Evolutionary conservation across 2,113 vertebrate genomes (phyloP).

Genomic region (Agelaius phoeniceus): DNA sequence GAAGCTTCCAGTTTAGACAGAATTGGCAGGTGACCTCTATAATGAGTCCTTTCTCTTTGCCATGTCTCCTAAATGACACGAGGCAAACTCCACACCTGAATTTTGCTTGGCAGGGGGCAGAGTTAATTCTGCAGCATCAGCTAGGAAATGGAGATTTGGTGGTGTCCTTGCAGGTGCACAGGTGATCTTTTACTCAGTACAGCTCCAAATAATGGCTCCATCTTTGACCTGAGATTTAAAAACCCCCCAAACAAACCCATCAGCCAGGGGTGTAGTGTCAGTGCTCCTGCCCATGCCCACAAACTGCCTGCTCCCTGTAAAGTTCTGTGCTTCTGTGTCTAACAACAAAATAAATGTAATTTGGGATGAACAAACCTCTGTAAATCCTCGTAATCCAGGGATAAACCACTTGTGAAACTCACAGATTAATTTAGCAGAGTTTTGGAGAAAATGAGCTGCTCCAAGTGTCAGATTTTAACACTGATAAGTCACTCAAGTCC

Average conservation of each 20-base stretch:
- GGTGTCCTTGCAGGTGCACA: neutral
- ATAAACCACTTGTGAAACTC: neutral
- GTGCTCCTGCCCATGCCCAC: neutral
- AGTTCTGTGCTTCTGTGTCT: neutral
- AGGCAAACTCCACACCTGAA: neutral
- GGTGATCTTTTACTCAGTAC: neutral
- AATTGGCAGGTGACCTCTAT: neutral
- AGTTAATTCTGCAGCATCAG: neutral
- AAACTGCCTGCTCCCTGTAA: neutral
- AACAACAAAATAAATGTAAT: neutral
- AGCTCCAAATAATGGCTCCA: neutral
- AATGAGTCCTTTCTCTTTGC: neutral
- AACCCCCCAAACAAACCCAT: neutral
- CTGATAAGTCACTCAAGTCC: neutral
- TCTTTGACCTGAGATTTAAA: neutral
- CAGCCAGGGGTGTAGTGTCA: rapidly evolving
- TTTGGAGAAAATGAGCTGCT: slow-evolving; percentile 2
- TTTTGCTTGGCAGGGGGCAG: neutral
- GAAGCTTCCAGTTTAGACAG: neutral
- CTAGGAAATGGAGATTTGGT: neutral
- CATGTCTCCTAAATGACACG: neutral
- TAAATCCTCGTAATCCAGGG: neutral
- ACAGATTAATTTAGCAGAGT: neutral
- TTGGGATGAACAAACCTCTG: neutral
- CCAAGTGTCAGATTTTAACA: neutral